Evolutionary conservation across 1,140 invertebrate genomes (phyloP).

Genomic region (Drosophila kikkawai): DNA sequence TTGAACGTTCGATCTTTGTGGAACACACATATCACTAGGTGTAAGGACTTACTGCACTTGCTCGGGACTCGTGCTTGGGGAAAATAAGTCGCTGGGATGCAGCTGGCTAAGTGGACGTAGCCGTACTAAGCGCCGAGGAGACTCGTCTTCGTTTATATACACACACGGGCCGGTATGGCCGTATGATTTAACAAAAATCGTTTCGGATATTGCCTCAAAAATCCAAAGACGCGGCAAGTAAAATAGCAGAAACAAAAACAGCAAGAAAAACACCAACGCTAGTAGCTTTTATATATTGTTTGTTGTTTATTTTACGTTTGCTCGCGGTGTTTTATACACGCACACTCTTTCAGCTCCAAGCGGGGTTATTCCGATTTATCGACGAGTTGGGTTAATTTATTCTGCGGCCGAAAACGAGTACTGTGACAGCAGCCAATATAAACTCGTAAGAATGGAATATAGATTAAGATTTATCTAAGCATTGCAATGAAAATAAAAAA

Average conservation of each 20-base stretch:
- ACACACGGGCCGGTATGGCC: conserved; percentile 49
- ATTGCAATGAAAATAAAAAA: neutral
- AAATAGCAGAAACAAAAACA: conserved; percentile 55
- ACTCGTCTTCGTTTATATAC: conserved; percentile 82
- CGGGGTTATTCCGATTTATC: conserved; percentile 44
- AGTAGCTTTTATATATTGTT: conserved; percentile 53
- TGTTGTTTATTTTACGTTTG: conserved; percentile 62
- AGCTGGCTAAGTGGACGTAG: conserved; percentile 76
- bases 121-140: conserved; percentile 74
- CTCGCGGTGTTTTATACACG: conserved; percentile 52
- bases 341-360: conserved; percentile 27
- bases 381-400: conserved; percentile 23
- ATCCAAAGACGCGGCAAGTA: conserved; percentile 74
- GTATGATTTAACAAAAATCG: conserved; percentile 81
- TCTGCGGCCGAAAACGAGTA: conserved; percentile 25
- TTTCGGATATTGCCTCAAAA: conserved; percentile 79
- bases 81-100: conserved; percentile 45
- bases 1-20: conserved; percentile 11
- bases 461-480: conserved; percentile 37
- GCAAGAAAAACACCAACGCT: conserved; percentile 40
- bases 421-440: conserved; percentile 1
- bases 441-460: conserved; percentile 17
- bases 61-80: conserved; percentile 27
- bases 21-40: conserved; percentile 24
- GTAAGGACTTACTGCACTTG: conserved; percentile 45